phyloP scores from a whole-genome alignment of 2,113 vertebrate genomes.

The Ammodytes dubius region DNA sequence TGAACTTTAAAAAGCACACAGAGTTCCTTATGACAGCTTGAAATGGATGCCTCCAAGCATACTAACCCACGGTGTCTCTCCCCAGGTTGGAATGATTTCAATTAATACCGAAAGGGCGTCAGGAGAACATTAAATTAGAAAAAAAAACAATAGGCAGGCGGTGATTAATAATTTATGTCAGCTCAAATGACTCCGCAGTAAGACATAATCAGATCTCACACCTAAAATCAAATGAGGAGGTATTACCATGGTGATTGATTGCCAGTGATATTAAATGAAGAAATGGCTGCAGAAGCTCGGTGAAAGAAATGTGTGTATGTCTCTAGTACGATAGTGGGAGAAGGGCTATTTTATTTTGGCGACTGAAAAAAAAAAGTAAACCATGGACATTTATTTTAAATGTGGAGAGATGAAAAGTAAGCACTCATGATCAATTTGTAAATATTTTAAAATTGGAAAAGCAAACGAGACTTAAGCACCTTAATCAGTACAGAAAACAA shows the following conservation, averaged over 20 bases:
- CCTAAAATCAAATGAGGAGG: constrained; percentile 66
- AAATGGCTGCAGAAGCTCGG: constrained; percentile 32
- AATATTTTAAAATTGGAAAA: background rate
- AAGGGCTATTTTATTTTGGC: constrained; percentile 13
- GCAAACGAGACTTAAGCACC: background rate
- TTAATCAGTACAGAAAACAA: background rate
- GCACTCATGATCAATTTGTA: background rate
- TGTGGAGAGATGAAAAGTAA: constrained; percentile 4
- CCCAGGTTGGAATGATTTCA: constrained; percentile 55
- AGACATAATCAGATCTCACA: constrained; percentile 63
- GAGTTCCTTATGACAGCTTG: background rate
- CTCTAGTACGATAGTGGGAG: background rate
- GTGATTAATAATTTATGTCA: constrained; percentile 73
- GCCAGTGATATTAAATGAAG: constrained; percentile 52
- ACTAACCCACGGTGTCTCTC: constrained; percentile 36
- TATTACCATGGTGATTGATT: constrained; percentile 70
- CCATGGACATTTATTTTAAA: background rate
- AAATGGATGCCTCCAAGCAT: constrained; percentile 24
- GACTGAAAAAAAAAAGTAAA: background rate
- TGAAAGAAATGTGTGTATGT: constrained; percentile 19
- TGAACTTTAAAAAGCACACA: background rate
- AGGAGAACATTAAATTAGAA: constrained; percentile 44
- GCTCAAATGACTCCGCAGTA: constrained; percentile 69
- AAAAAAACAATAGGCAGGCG: constrained; percentile 57
- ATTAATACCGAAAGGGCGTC: constrained; percentile 46